phyloP scores from a whole-genome alignment of 2,888 invertebrate species.

The Quadriops clusia region DNA sequence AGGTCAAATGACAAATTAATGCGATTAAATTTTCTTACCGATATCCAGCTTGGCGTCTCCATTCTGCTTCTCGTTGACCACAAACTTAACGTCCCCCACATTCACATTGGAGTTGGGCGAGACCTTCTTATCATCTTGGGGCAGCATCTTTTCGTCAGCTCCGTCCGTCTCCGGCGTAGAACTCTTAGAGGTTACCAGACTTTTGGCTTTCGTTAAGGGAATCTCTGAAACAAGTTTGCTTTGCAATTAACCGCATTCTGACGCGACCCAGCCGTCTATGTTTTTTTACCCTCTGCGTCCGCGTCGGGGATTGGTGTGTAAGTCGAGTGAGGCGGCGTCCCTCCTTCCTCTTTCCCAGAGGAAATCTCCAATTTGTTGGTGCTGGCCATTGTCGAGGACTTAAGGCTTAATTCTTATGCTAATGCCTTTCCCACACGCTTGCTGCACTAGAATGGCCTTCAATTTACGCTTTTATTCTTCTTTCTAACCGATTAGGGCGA shows the following conservation, averaged over 20 bases:
- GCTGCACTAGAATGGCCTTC: too few relatives aligned
- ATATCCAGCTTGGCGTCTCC: conserved; percentile 84
- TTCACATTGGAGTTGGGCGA: conserved; percentile 44
- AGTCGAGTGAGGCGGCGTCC: conserved; percentile 26
- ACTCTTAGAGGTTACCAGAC: conserved; percentile 34
- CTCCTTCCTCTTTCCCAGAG: conserved; percentile 22
- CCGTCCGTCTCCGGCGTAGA: conserved; percentile 44
- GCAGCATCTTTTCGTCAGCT: conserved; percentile 59
- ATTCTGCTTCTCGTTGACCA: conserved; percentile 58
- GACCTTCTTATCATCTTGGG: conserved; percentile 47
- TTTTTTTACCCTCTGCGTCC: conserved; percentile 40
- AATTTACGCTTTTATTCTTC: too few relatives aligned
- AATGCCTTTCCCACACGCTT: too few relatives aligned
- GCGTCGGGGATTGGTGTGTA: conserved; percentile 48
- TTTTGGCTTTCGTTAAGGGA: conserved; percentile 30
- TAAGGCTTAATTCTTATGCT: too few relatives aligned
- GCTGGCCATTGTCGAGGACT: conserved; percentile 40
- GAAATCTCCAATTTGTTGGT: conserved; percentile 38
- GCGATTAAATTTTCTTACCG: conserved; percentile 37
- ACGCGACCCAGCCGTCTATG: conserved; percentile 6
- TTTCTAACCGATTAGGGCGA: too few relatives aligned
- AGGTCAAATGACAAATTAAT: conserved; percentile 5
- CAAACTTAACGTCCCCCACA: conserved; percentile 62
- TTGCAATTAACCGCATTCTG: conserved; percentile 1
- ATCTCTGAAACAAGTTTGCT: conserved; percentile 14